These are phyloP conservation scores for Coecobrya sp. DNA, from an alignment of 2,888 invertebrate species.

Conservation along the genomic window DNA sequence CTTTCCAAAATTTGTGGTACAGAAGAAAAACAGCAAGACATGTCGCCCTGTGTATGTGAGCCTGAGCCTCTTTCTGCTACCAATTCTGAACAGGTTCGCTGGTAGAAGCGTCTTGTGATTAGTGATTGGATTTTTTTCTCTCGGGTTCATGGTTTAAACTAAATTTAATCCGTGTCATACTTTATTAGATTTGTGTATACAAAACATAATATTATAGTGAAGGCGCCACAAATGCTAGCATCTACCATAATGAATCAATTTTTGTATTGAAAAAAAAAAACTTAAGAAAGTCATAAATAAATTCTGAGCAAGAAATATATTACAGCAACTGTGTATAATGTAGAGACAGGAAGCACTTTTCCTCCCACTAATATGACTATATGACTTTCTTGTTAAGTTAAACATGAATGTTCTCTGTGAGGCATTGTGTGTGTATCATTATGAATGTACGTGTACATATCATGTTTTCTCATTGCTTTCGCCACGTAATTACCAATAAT, in stretches of 20 bases:
- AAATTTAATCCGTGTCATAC: constrained; percentile 33
- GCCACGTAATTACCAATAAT: constrained; percentile 15
- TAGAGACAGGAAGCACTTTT: neutral
- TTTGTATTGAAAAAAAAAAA: neutral
- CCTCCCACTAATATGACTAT: neutral
- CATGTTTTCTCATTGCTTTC: neutral
- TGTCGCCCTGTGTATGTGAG: neutral
- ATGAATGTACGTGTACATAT: neutral
- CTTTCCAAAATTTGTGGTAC: constrained; percentile 43
- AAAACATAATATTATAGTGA: neutral
- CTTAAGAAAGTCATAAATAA: constrained; percentile 32
- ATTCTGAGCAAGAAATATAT: neutral
- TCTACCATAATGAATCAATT: neutral
- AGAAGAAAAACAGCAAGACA: constrained; percentile 25
- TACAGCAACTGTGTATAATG: neutral
- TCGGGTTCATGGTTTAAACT: constrained; percentile 23
- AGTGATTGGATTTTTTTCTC: neutral
- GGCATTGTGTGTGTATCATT: neutral
- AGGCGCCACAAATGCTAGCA: neutral
- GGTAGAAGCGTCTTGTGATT: constrained; percentile 33
- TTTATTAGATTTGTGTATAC: neutral
- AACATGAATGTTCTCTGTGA: neutral
- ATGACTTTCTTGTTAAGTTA: neutral
- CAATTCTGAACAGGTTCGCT: constrained; percentile 30
- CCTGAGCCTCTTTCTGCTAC: neutral